These are phyloP conservation scores for Sebastes nivosus DNA, from an alignment of 2,797 vertebrate species.

Conservation along the genomic window DNA sequence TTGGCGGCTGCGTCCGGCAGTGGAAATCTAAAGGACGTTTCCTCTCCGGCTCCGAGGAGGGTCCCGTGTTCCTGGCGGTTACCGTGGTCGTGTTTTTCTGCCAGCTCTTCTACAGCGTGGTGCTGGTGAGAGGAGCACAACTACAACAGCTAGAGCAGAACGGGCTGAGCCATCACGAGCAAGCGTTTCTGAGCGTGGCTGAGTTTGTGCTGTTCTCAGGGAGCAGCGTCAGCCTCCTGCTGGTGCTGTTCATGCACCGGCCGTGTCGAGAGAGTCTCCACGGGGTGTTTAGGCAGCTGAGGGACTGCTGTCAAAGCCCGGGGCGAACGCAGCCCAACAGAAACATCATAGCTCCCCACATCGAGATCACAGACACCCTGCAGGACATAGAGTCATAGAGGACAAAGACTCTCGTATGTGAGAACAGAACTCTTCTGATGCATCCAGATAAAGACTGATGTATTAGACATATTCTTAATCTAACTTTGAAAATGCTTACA, in stretches of 20 bases:
- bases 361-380: constrained; percentile 70
- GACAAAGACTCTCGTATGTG: neutral
- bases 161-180: neutral
- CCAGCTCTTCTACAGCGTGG: constrained; percentile 78
- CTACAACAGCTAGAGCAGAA: constrained; percentile 41
- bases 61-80: constrained; percentile 40
- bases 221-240: constrained; percentile 76
- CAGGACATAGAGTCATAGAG: constrained; percentile 65
- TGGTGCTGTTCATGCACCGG: constrained; percentile 75
- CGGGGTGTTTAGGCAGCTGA: constrained; percentile 51
- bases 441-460: neutral
- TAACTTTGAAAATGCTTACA: neutral
- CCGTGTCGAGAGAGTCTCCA: constrained; percentile 71
- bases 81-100: constrained; percentile 53
- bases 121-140: constrained; percentile 70
- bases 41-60: constrained; percentile 66
- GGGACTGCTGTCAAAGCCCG: constrained; percentile 55
- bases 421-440: neutral
- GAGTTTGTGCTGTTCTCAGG: constrained; percentile 83
- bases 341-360: constrained; percentile 76
- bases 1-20: constrained; percentile 49
- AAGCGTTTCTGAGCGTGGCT: constrained; percentile 76
- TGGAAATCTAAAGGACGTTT: constrained; percentile 61
- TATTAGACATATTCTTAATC: neutral
- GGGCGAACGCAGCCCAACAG: constrained; percentile 63